phyloP scores from a whole-genome alignment of 2,797 vertebrate species.

The Sebastes nivosus region DNA sequence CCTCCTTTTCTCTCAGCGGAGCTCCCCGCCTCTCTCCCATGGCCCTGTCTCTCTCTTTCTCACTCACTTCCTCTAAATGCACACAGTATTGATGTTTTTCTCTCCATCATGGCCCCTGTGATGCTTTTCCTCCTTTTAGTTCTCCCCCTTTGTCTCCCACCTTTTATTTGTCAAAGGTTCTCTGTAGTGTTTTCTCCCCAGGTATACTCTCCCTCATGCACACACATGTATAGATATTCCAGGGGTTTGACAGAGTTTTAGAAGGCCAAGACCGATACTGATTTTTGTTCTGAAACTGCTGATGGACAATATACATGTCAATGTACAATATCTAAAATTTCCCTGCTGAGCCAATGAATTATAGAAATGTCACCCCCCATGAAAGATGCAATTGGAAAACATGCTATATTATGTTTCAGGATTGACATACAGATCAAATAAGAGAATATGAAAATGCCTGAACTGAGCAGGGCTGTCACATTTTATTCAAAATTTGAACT shows the following conservation, averaged over 20 bases:
- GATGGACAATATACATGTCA: conserved; percentile 17
- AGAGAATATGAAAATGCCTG: background rate
- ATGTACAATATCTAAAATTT: conserved; percentile 6
- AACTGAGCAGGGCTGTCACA: background rate
- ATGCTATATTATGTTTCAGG: background rate
- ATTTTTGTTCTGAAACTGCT: conserved; percentile 25
- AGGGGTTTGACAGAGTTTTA: conserved; percentile 32
- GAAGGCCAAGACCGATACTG: conserved; percentile 27
- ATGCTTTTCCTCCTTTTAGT: conserved; percentile 74
- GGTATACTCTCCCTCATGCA: conserved; percentile 54
- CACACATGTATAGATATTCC: conserved; percentile 55
- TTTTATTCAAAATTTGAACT: background rate
- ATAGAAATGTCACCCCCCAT: background rate
- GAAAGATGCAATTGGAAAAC: background rate
- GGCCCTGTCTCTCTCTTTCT: conserved; percentile 59
- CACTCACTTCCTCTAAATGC: conserved; percentile 69
- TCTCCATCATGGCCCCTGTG: conserved; percentile 71
- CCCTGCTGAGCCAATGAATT: background rate
- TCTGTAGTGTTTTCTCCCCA: conserved; percentile 71
- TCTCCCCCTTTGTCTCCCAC: conserved; percentile 73
- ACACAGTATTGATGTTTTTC: conserved; percentile 76
- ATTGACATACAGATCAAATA: background rate
- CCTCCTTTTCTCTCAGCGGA: conserved; percentile 63
- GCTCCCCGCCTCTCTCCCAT: conserved; percentile 60
- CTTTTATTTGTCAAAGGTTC: conserved; percentile 77